Evolutionary conservation across 2,113 vertebrate species (phyloP), one percentile per base, ranked within the genome.

Genomic region (Corythornis cristatus): DNA sequence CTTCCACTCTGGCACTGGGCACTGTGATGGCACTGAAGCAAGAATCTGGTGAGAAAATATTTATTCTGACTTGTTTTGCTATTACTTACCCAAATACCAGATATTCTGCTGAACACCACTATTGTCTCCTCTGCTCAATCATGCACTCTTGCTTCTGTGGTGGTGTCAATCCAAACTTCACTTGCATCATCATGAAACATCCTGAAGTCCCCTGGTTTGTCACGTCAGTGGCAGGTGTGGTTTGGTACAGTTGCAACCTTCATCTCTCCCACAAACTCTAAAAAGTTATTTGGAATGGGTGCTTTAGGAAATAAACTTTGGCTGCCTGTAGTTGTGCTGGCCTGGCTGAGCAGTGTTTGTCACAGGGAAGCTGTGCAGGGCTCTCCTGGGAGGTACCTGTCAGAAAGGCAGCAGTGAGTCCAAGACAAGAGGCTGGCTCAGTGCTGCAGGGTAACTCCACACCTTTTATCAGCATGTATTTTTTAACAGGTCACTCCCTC

Each of bases 401-500:
- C 82, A 88, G 81, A 72, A 83, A 86, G 93, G 87, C 85, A 92
- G 48, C 78, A 53, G 79, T 53, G 51, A 92, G 91, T 89, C 84
- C 65, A 80, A 91, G 85, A 74, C 71, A 80, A 58, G 75, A 87
- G 71, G 28, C 71, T 48, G 82, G 64, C 60, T 94, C 26, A 8
- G 67, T 57, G 64, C 78, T 85, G 79, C 43, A 58, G 56, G 29
- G 95, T 96, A 95, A 96, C 82, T 78, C 9, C 93, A 95, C 62
- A 89, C 82, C 87, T 83, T 91, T 89, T 71, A 85, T 42, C 0
- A 0, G 70, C 94, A 95, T 95, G 82, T 88, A 94, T 96, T 95
- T 95, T 96, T 96, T 94, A 96, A 62, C 75, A 95, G 57, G 82
- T 92, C 48, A 80, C 53, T 96, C 66, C 89, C 85, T 67, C 72